Evolutionary conservation across 2,113 vertebrate species (phyloP), one percentile per base, ranked within the genome.

Genomic region (Eira barbara): DNA sequence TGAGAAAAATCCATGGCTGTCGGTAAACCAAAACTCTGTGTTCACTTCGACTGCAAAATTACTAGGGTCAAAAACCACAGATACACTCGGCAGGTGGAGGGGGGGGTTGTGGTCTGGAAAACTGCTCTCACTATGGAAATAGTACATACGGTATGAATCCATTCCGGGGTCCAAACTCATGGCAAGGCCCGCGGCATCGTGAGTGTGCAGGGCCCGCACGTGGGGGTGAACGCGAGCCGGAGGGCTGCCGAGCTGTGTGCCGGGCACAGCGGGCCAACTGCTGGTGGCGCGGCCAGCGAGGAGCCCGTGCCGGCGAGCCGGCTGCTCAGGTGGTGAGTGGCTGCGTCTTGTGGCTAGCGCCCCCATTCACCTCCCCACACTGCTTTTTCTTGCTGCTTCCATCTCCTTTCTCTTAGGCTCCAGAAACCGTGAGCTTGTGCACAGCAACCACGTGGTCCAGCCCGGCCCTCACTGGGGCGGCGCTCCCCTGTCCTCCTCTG

Each of bases 21-120:
- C 89, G 65, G 21, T 42, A 94, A 96, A 45, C 29, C 67, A 67
- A 55, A 92, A 83, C 29, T 92, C 59, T 86, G 31, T 7, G 59
- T 86, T 96, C 80, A 79, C 57, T 84, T 47, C 8, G 27, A 45
- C n/a, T 69, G 52, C 2, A 73, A 86, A 87, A 82, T 91, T 21
- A 74, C 42, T 34, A 63, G 6, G 63, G 49, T n/a, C 88, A 88
- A 81, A 92, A 65, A 63, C 7, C 52, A 81, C 12, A 49, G 34
- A 80, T 39, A 27, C 21, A 2, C 12, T n/a, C 12, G 39, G 59
- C 34, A 23, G 57, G 57, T 7, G 57, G 36, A 34, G 7, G 29
- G 63, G 49, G 47, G 23, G 61, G 45, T 12, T 36, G 71, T 29
- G 25, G 67, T 31, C 39, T n/a, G n/a, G 74, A 61, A 97, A 94